Conservation (phyloP, 1,140 invertebrate species). For the Mizuhopecten yessoensis region DNA sequence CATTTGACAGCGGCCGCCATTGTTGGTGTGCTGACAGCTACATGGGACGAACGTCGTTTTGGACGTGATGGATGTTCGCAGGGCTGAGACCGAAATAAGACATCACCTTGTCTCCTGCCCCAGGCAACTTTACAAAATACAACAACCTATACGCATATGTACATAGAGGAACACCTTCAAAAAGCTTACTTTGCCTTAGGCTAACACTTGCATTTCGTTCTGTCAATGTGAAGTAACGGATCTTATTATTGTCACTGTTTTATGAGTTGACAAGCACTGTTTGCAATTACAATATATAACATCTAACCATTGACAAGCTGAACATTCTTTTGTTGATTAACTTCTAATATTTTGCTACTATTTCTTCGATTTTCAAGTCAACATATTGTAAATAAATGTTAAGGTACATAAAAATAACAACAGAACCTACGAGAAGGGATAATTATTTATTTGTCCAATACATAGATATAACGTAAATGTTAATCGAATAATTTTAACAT, state of each 20-base stretch:
- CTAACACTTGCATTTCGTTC: neutral
- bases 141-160: neutral
- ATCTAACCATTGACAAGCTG: neutral
- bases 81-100: neutral
- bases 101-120: neutral
- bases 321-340: no score
- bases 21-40: neutral
- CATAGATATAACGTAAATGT: no score
- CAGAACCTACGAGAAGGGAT: no score
- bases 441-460: no score
- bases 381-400: no score
- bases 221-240: neutral
- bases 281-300: neutral
- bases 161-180: neutral
- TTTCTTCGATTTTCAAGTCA: no score
- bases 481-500: no score
- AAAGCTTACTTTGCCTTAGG: neutral
- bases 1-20: slow-evolving; percentile 4
- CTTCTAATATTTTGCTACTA: no score
- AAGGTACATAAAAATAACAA: no score
- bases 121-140: slow-evolving; percentile 7
- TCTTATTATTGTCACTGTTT: slow-evolving; percentile 1
- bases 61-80: slow-evolving; percentile 17
- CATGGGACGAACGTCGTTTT: slow-evolving; percentile 32
- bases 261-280: neutral